phyloP scores from a whole-genome alignment of 2,113 vertebrate species.

The Xyliphius kryptos region DNA sequence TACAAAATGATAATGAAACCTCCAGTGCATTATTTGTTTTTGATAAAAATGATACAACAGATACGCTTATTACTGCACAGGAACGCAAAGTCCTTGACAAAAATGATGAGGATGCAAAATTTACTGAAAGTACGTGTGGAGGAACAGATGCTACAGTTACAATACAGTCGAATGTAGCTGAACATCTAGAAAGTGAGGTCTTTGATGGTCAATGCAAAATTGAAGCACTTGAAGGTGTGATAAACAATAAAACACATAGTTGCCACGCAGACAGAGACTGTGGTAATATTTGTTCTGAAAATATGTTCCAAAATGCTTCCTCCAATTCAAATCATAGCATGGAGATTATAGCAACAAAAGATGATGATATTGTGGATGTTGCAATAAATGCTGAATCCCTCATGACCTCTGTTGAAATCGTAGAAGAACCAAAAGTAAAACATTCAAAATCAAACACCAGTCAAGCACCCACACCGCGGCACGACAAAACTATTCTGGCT shows the following conservation, averaged over 20 bases:
- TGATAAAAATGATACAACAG: constrained; percentile 6
- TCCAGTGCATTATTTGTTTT: not conserved
- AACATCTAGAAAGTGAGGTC: not conserved
- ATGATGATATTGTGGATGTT: not conserved
- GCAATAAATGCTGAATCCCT: not conserved
- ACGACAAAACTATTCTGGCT: no score
- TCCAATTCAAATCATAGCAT: constrained; percentile 3
- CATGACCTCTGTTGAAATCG: not conserved
- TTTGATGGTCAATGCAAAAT: not conserved
- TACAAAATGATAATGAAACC: constrained; percentile 1
- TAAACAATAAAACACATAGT: not conserved
- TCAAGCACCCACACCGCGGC: not conserved
- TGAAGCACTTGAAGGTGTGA: not conserved
- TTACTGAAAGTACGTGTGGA: not conserved
- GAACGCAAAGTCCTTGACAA: not conserved
- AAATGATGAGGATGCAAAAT: not conserved
- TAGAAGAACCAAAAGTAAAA: not conserved
- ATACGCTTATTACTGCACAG: not conserved
- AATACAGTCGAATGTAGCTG: not conserved
- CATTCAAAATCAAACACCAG: not conserved
- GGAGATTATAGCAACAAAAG: not conserved
- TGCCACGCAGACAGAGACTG: not conserved
- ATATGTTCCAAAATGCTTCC: constrained; percentile 1
- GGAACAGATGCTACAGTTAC: not conserved
- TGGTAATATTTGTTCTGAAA: not conserved